A percentile compares a stretch with the other conserved stretches of the same genome.
phyloP scores from a whole-genome alignment of 2,888 invertebrate species.

The Plutella xylostella region DNA sequence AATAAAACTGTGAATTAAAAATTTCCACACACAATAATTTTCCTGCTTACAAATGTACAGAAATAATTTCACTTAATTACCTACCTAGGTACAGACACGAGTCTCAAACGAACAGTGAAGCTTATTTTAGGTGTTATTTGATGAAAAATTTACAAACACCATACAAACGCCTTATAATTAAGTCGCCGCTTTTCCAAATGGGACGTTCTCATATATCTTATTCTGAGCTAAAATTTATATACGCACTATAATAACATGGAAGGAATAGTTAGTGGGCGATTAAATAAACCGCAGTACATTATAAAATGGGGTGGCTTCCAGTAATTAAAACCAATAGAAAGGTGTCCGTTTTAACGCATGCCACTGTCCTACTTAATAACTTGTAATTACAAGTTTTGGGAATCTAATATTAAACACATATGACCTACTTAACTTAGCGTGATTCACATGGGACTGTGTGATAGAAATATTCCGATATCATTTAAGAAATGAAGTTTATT shows the following conservation, averaged over 20 bases:
- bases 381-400: background rate
- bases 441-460: too few relatives aligned
- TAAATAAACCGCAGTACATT: constrained; percentile 64
- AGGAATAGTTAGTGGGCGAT: constrained; percentile 46
- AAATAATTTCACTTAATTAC: constrained; percentile 35
- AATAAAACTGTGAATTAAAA: too few relatives aligned
- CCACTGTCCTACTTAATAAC: constrained; percentile 22
- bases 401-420: too few relatives aligned
- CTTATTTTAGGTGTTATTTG: constrained; percentile 65
- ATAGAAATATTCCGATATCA: too few relatives aligned
- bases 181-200: constrained; percentile 34
- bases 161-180: constrained; percentile 38
- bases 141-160: constrained; percentile 57
- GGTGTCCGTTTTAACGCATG: constrained; percentile 62
- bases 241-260: constrained; percentile 50
- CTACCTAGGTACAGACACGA: constrained; percentile 25
- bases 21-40: too few relatives aligned
- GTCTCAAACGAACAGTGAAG: constrained; percentile 38
- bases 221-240: constrained; percentile 37
- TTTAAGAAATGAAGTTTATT: background rate
- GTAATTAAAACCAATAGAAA: constrained; percentile 32
- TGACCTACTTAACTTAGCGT: too few relatives aligned
- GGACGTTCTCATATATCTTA: constrained; percentile 31
- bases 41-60: too few relatives aligned
- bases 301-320: constrained; percentile 51